phyloP scores from a whole-genome alignment of 2,888 invertebrate species.

The Bruchidius siliquastri region DNA sequence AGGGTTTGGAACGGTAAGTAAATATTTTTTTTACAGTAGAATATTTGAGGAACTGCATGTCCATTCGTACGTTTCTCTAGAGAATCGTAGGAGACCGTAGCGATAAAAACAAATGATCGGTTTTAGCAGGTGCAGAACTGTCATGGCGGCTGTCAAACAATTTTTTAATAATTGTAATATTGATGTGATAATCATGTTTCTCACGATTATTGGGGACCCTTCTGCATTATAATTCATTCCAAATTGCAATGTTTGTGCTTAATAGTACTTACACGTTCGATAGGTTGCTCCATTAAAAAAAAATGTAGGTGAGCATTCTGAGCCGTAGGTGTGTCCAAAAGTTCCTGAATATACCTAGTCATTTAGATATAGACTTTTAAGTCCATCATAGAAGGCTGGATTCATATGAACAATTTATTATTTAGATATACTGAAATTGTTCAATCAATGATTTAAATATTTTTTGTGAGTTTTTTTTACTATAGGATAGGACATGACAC shows the following conservation, averaged over 20 bases:
- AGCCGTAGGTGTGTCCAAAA: constrained; percentile 42
- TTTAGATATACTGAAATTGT: not conserved
- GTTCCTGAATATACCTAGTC: not conserved
- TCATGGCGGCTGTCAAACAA: constrained; percentile 45
- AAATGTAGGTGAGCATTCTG: constrained; percentile 10
- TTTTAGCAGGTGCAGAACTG: constrained; percentile 39
- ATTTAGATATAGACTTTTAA: not conserved
- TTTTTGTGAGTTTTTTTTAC: not conserved
- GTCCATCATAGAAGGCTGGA: not conserved
- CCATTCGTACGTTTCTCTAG: not conserved
- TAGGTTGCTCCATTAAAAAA: not conserved
- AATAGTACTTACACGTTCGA: not conserved
- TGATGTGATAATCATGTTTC: constrained; percentile 5
- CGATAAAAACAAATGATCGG: constrained; percentile 13
- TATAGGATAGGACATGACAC: not conserved
- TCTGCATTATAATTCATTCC: not conserved
- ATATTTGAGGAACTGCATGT: not conserved
- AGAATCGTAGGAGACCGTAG: not conserved
- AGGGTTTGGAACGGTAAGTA: constrained; percentile 32
- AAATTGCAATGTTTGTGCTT: not conserved
- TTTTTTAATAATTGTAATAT: constrained; percentile 26
- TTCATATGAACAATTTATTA: not conserved
- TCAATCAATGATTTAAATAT: not conserved
- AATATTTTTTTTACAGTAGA: not conserved
- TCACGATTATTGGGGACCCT: not conserved